Base-by-base conservation (phyloP, 1,140 invertebrate genomes). In the Drosophila novamexicana region DNA sequence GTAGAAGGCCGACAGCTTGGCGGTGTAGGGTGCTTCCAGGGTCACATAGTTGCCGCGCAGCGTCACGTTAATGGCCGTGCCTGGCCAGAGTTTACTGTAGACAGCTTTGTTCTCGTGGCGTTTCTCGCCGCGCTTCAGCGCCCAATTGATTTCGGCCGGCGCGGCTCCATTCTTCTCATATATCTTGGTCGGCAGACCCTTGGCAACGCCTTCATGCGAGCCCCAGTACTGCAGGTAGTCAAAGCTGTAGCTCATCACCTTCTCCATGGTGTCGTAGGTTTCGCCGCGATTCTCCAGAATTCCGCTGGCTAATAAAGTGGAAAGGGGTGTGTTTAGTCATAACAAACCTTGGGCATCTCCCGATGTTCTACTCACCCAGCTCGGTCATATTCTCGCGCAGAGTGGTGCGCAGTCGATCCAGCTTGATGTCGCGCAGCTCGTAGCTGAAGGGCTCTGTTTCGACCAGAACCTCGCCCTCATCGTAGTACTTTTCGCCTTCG, bases 21-120 rank as follows among this genome's bases (percentile, higher is more conserved):
- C 96, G 0, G 93, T 94, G 79, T 97, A 97, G 9, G 95, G 95
- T 1, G 95, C 93, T 68, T 97, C 96, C 50, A 94, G 93, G 45
- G 95, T 95, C 0, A 95, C 95, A 74, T 95, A 94, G 78, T 96
- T 96, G 1, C 95, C 96, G 37, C 92, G 93, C 3, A 97, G 93
- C 1, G 95, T 96, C 0, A 97, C 96, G 90, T 97, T 97, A 32
- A 96, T 95, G 7, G 94, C 96, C 0, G 96, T 97, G 39, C 96
- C 96, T 5, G 96, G 95, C 90, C 95, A 94, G 9, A 92, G 68
- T 44, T 81, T 92, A 1, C 89, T 90, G 32, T 81, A 79, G 1
- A 92, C 92, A 0, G 84, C 77, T 53, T 92, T 92, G 36, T 84
- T 91, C 56, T 95, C 95, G 6, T 94, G 93, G 42, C 93, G 93